These are phyloP conservation scores for Cecropterus lyciades DNA, from an alignment of 1,140 invertebrate genomes.

Conservation along the genomic window DNA sequence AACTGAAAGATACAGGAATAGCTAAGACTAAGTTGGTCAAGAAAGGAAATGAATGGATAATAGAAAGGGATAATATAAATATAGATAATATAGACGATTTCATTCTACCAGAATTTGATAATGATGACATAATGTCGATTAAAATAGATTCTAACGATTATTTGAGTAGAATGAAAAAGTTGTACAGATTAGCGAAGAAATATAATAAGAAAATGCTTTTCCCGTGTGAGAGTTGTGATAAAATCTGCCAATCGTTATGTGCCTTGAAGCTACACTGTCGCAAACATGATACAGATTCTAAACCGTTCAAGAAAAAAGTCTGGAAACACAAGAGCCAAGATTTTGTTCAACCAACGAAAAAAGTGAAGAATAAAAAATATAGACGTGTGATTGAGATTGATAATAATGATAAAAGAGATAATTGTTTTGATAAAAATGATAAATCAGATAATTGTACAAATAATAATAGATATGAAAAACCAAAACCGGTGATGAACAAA, in stretches of 20 bases:
- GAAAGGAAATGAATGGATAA: constrained; percentile 62
- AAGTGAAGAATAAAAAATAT: constrained; percentile 15
- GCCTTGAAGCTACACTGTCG: constrained; percentile 63
- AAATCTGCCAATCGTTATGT: constrained; percentile 60
- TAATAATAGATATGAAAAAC: constrained; percentile 40
- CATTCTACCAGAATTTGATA: constrained; percentile 47
- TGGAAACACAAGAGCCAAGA: constrained; percentile 62
- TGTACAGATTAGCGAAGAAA: constrained; percentile 49
- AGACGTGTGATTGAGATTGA: constrained; percentile 17
- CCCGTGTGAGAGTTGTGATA: constrained; percentile 63
- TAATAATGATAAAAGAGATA: constrained; percentile 10
- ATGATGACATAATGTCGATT: constrained; percentile 36
- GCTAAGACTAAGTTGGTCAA: constrained; percentile 63
- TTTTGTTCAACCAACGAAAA: constrained; percentile 14
- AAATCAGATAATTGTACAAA: neutral
- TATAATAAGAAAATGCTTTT: constrained; percentile 57
- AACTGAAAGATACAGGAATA: constrained; percentile 44
- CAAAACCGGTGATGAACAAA: constrained; percentile 61
- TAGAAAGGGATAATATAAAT: constrained; percentile 49
- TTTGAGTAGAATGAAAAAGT: constrained; percentile 46
- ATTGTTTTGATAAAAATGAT: too few species aligned
- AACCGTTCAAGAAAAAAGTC: constrained; percentile 62
- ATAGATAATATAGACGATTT: constrained; percentile 40
- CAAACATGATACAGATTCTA: constrained; percentile 56
- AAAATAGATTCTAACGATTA: constrained; percentile 47